These are phyloP conservation scores for Hirtodrosophila duncani DNA, from an alignment of 2,888 invertebrate genomes.

Conservation along the genomic window DNA sequence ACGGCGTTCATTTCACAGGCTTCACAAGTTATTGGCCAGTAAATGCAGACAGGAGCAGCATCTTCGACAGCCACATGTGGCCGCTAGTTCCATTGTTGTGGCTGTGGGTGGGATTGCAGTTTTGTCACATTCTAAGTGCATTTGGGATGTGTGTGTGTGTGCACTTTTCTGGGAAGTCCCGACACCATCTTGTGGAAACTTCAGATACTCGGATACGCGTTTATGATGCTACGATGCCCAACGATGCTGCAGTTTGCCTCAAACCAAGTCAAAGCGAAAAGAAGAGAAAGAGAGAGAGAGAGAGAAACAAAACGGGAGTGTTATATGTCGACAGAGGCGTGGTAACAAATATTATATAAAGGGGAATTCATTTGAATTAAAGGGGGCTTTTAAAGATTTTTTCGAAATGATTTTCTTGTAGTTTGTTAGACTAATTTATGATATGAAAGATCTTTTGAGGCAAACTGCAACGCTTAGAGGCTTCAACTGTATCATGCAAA, in stretches of 20 bases:
- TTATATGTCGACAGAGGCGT: too few relatives aligned
- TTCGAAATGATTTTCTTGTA: too few relatives aligned
- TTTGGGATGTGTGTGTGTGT: constrained; percentile 28
- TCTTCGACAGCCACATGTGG: constrained; percentile 46
- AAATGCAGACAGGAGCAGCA: not conserved
- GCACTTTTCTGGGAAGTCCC: not conserved
- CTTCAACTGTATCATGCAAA: too few relatives aligned
- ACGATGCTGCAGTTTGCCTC: constrained; percentile 47
- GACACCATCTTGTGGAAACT: constrained; percentile 26
- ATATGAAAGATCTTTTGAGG: too few relatives aligned
- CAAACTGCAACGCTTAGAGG: too few relatives aligned
- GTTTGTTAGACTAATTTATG: too few relatives aligned
- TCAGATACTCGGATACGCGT: constrained; percentile 31
- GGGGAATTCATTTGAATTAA: too few relatives aligned
- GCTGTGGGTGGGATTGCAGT: constrained; percentile 17
- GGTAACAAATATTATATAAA: too few relatives aligned
- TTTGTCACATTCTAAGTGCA: constrained; percentile 69
- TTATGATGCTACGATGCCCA: too few relatives aligned
- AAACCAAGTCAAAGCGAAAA: constrained; percentile 35
- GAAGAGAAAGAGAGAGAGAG: not conserved
- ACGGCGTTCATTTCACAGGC: not conserved
- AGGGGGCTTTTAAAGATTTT: too few relatives aligned
- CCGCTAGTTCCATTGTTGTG: constrained; percentile 13
- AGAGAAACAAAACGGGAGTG: too few relatives aligned
- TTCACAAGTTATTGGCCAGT: constrained; percentile 13